Base-by-base conservation (phyloP, 37 sponge, comb jelly and placozoan genomes). In the Corticium candelabrum region DNA sequence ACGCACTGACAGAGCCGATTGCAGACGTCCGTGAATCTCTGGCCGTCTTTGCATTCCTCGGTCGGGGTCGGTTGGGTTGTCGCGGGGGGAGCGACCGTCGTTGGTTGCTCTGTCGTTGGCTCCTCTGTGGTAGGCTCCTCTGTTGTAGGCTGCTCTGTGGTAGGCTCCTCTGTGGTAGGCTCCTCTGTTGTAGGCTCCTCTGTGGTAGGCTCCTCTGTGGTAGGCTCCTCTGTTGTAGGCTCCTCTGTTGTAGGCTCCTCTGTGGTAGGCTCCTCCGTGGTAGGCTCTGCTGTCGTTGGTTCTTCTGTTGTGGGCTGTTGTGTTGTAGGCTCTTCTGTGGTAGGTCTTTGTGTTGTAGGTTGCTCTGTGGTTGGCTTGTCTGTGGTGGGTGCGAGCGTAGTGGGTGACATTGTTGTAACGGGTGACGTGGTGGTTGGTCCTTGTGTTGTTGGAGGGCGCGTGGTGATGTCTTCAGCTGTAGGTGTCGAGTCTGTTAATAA, bases 1-100 rank as follows among this genome's bases (percentile, higher is more conserved):
- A 41, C 40, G 68, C 83, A 82, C 39, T 41, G 38, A 68, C 83
- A 82, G 39, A 67, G 30, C 27, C 83, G 78, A 1, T 75, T 75
- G 39, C 83, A 82, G n/a, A 35, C 41, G 68, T 82, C 83, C 21
- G 62, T 50, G 11, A 27, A 11, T 11, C 62, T 50, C 21, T 11
- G 11, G 15, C 62, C 62, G 21, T 50, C 62, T 11, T 27, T 21
- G 62, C 62, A 50, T 50, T 50, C 21, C n/a, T n/a, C n/a, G n/a
- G n/a, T n/a, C 21, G 62, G 62, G 11, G 62, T 50, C 62, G 62
- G 11, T 21, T 27, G 11, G 15, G 62, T 50, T 21, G 11, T 21
- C 11, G 11, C 21, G 15, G 62, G 11, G 15, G 62, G 62, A 27
- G 11, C 62, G 62, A 50, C 62, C 15, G 62, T 50, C 21, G 62